These are phyloP conservation scores for Alsophila aescularia DNA, from an alignment of 2,888 invertebrate species.

Conservation along the genomic window DNA sequence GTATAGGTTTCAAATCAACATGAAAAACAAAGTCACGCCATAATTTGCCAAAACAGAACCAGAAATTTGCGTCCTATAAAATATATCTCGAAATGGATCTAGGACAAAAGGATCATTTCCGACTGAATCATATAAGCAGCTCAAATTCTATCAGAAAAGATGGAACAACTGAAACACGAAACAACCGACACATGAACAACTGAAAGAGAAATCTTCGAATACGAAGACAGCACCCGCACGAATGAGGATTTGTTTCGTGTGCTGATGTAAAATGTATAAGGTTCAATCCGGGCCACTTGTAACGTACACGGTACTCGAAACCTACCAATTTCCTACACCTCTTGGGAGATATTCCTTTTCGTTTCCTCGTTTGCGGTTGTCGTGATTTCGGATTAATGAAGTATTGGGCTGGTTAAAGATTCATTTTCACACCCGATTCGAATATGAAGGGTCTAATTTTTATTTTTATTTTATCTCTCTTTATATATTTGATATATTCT, in stretches of 20 bases:
- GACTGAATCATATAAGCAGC: background rate
- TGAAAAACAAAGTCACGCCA: no score
- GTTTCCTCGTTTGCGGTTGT: conserved; percentile 16
- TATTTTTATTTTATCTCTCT: background rate
- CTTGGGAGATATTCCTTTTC: conserved; percentile 20
- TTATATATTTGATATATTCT: no score
- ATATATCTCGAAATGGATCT: no score
- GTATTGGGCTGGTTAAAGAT: conserved; percentile 4
- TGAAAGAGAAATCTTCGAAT: conserved; percentile 17
- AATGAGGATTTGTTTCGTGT: conserved; percentile 49
- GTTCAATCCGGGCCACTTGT: conserved; percentile 37
- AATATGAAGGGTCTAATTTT: background rate
- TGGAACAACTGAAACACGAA: conserved; percentile 3
- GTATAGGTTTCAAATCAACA: no score
- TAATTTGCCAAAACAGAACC: no score
- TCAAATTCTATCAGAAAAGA: background rate
- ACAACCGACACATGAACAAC: conserved; percentile 20
- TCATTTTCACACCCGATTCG: conserved; percentile 2
- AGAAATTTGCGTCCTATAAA: no score
- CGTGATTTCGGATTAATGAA: conserved; percentile 17
- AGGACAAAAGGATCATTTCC: background rate
- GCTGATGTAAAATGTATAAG: conserved; percentile 60
- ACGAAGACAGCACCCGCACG: conserved; percentile 31
- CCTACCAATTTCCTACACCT: conserved; percentile 34
- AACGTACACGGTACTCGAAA: conserved; percentile 16